Percentiles rank a stretch among this genome's conserved stretches.
phyloP scores from a whole-genome alignment of 2,113 vertebrate species.

The Pseudopipra pipra region DNA sequence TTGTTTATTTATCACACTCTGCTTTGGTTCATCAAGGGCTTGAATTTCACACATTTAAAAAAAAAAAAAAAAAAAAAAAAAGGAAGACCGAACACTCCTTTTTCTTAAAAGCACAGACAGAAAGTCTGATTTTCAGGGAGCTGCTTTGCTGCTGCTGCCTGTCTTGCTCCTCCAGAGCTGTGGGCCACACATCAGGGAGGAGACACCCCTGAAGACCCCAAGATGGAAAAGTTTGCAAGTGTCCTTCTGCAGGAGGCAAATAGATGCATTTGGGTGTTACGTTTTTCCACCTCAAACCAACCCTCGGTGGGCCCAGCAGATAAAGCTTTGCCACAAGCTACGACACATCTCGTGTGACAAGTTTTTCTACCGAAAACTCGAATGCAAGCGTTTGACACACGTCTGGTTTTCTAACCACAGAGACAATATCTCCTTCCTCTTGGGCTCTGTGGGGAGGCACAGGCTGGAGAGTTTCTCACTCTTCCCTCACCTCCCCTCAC shows the following conservation, averaged over 20 bases:
- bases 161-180: fast-evolving
- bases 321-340: background rate
- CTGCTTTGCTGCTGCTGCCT: background rate
- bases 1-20: background rate
- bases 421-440: conserved; percentile 40
- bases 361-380: background rate
- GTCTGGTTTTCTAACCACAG: conserved; percentile 60
- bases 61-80: background rate
- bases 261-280: background rate
- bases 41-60: background rate
- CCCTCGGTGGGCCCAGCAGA: background rate
- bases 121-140: background rate
- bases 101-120: background rate
- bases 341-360: background rate
- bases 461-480: conserved; percentile 9
- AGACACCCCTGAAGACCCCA: background rate
- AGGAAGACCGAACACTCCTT: background rate
- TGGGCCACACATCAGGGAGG: too few relatives aligned
- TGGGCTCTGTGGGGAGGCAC: background rate
- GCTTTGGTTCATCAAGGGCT: background rate
- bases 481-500: background rate
- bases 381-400: conserved; percentile 3
- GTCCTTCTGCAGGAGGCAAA: background rate
- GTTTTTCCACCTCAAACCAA: conserved; percentile 5
- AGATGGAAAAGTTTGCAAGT: background rate